These are phyloP conservation scores for Argopecten irradians DNA, from an alignment of 1,140 invertebrate species.

Conservation along the genomic window DNA sequence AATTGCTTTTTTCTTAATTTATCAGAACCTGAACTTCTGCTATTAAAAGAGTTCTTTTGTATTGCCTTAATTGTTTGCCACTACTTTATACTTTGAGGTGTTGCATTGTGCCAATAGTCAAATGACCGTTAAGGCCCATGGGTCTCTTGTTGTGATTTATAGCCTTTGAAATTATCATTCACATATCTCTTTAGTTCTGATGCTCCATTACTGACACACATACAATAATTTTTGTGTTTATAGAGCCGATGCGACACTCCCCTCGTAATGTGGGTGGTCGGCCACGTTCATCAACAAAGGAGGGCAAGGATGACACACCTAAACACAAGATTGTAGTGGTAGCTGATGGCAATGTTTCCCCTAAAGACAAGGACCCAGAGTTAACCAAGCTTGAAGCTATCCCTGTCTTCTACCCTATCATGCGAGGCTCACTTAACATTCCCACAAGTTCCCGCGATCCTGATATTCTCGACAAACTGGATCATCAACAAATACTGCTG, in stretches of 20 bases:
- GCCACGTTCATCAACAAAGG: conserved; percentile 82
- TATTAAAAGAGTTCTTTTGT: too few relatives aligned
- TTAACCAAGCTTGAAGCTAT: conserved; percentile 86
- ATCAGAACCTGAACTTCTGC: too few relatives aligned
- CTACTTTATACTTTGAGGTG: too few relatives aligned
- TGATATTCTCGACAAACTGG: conserved; percentile 90
- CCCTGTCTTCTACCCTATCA: conserved; percentile 94
- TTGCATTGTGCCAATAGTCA: too few relatives aligned
- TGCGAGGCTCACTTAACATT: conserved; percentile 90
- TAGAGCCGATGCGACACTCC: conserved; percentile 50
- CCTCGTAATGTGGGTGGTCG: conserved; percentile 82
- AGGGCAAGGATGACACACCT: conserved; percentile 68
- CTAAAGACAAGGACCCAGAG: conserved; percentile 87
- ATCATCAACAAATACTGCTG: conserved; percentile 81
- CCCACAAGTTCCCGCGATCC: conserved; percentile 88
- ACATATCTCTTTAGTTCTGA: not conserved
- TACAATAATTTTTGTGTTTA: not conserved
- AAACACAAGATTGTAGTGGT: conserved; percentile 87
- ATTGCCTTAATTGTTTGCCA: too few relatives aligned
- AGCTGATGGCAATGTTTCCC: conserved; percentile 83
- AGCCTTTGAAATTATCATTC: too few relatives aligned
- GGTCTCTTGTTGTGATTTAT: too few relatives aligned
- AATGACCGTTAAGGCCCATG: too few relatives aligned
- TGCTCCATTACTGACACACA: not conserved
- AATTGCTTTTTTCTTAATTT: too few relatives aligned